Percentiles rank a stretch among this genome's conserved stretches.
Evolutionary conservation across 2,797 vertebrate genomes (phyloP).

Genomic region (Yasuhikotakia modesta): DNA sequence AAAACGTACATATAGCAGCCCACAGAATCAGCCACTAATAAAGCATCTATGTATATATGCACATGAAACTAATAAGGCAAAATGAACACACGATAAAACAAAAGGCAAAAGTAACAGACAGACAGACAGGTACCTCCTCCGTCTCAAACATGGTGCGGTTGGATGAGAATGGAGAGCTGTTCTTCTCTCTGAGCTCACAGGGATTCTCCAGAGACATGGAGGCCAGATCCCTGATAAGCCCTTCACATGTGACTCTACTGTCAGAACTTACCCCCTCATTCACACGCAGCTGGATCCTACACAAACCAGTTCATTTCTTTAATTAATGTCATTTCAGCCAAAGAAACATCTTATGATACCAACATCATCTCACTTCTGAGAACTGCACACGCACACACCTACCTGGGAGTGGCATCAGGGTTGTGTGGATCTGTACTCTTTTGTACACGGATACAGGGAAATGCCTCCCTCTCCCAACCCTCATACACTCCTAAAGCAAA

Average conservation of each 20-base stretch:
- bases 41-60: too few species aligned
- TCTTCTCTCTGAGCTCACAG: constrained; percentile 84
- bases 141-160: constrained; percentile 95
- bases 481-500: constrained; percentile 81
- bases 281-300: constrained; percentile 82
- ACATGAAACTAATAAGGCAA: too few species aligned
- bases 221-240: constrained; percentile 79
- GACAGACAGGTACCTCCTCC: constrained; percentile 79
- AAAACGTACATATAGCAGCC: too few species aligned
- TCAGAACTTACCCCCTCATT: constrained; percentile 70
- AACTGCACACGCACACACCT: too few species aligned
- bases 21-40: too few species aligned
- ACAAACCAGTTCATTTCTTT: neutral
- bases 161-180: constrained; percentile 90
- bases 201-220: constrained; percentile 84
- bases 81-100: neutral
- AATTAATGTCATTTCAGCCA: neutral
- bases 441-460: constrained; percentile 86
- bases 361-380: too few species aligned
- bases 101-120: neutral
- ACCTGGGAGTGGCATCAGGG: constrained; percentile 69
- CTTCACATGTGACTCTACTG: constrained; percentile 65
- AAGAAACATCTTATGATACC: neutral
- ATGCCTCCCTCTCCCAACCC: constrained; percentile 81
- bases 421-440: constrained; percentile 76